A percentile compares a stretch with the other conserved stretches of the same genome.
Conservation (phyloP, 92 coral and sea anemone genomes). For the Umimayanthus chanpuru region DNA sequence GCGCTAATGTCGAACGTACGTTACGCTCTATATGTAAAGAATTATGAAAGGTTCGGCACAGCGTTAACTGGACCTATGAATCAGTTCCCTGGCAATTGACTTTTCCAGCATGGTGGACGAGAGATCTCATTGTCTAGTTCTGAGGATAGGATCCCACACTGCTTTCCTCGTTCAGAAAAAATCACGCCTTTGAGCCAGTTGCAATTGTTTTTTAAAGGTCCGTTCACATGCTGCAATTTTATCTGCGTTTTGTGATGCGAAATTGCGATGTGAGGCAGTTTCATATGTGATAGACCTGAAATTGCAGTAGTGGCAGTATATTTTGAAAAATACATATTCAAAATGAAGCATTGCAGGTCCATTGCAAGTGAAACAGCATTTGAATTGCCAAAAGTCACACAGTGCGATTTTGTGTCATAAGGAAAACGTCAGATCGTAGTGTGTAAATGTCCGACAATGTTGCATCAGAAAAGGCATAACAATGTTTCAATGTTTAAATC, state of each 20-base stretch:
- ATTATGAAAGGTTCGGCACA: slow-evolving; percentile 26
- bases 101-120: slow-evolving; percentile 19
- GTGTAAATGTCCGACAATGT: slow-evolving; percentile 26
- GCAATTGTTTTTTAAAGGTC: slow-evolving; percentile 40
- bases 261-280: slow-evolving; percentile 35
- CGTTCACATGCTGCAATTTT: slow-evolving; percentile 43
- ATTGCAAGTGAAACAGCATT: slow-evolving; percentile 30
- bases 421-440: slow-evolving; percentile 36
- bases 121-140: slow-evolving; percentile 39
- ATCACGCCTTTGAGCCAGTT: slow-evolving; percentile 36
- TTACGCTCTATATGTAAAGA: slow-evolving; percentile 32
- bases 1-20: slow-evolving; percentile 21
- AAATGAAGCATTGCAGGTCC: slow-evolving; percentile 37
- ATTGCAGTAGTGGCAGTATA: slow-evolving; percentile 40
- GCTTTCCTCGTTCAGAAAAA: slow-evolving; percentile 45
- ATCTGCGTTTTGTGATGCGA: slow-evolving; percentile 39
- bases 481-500: slow-evolving; percentile 32
- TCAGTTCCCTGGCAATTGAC: slow-evolving; percentile 31
- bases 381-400: slow-evolving; percentile 39
- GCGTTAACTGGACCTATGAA: slow-evolving; percentile 34
- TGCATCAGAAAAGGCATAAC: slow-evolving; percentile 37
- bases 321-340: slow-evolving; percentile 36
- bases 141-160: slow-evolving; percentile 31
- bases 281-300: slow-evolving; percentile 28
- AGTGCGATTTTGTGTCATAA: slow-evolving; percentile 40